Evolutionary conservation across 2,113 vertebrate genomes (phyloP).

Genomic region (Melospiza melodia): DNA sequence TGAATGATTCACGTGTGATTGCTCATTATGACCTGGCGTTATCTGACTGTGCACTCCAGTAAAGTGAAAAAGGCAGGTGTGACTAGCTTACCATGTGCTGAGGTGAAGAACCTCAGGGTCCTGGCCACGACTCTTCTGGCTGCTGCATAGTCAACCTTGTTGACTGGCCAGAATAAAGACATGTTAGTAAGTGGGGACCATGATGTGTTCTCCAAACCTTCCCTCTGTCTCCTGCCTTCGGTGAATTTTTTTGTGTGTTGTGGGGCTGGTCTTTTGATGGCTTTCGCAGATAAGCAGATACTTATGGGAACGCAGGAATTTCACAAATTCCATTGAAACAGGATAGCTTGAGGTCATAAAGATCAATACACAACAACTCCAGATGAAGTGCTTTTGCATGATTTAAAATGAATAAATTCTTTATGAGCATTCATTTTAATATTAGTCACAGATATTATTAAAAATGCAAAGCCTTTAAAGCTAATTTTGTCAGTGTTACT

Average conservation of each 20-base stretch:
- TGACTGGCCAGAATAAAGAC: not conserved
- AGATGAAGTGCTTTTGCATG: not conserved
- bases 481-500: not conserved
- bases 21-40: fast-evolving
- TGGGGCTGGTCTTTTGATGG: not conserved
- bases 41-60: fast-evolving
- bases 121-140: not conserved
- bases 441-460: not conserved
- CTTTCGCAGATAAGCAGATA: not conserved
- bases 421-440: not conserved
- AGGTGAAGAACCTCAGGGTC: not conserved
- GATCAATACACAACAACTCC: not conserved
- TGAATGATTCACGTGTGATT: fast-evolving
- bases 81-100: not conserved
- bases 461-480: not conserved
- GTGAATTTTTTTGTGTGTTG: not conserved
- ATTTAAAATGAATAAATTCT: not conserved
- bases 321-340: not conserved
- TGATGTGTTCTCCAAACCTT: not conserved
- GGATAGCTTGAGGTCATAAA: not conserved
- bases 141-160: not conserved
- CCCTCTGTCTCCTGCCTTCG: not conserved
- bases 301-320: not conserved
- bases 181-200: not conserved
- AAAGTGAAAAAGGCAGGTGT: not conserved